Base-by-base conservation (phyloP, 1,140 invertebrate genomes). In the Mylabris phalerata region DNA sequence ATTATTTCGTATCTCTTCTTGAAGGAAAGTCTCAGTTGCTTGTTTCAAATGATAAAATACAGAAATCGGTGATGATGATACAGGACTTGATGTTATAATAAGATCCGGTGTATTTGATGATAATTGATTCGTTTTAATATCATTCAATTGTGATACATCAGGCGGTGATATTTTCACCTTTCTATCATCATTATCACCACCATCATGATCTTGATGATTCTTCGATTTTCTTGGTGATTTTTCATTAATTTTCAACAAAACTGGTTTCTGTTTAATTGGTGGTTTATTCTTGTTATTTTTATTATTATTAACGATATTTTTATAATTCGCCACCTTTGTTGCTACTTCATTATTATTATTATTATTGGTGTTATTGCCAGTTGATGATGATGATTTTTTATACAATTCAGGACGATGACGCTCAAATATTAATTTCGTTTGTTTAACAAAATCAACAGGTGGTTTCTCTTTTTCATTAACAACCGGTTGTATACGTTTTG, bases 381-480 rank as follows among this genome's bases (percentile, higher is more conserved):
- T 19, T 19, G 19, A 19, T 71, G 62, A 65, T 67, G 75, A 19
- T 19, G 63, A 69, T 78, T 72, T 24, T 77, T 77, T 5, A 77
- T 66, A 2, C 80, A 72, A 73, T 64, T 80, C 76, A n/a, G 84
- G 79, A 4, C 82, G 78, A 7, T 32, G 32, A 27, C 81, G 80
- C 72, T 94, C 91, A 74, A 94, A 94, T 67, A 92, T 86, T 65
- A 86, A 83, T 60, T 91, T 81, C 1, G 88, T 87, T 45, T 89
- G 88, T 67, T 89, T 90, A 41, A 93, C 90, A 46, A 91, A 81
- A 79, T 93, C 90, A 1, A 87, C 85, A 2, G 89, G 89, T 2
- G 91, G 91, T 13, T 91, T 79, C 62, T 93, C 90, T 0, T 84
- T 85, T 43, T 90, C 88, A 56, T 84, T 84, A 52, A 89, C 78